Base-by-base conservation (phyloP, 2,888 invertebrate genomes). In the Entomobrya multifasciata region DNA sequence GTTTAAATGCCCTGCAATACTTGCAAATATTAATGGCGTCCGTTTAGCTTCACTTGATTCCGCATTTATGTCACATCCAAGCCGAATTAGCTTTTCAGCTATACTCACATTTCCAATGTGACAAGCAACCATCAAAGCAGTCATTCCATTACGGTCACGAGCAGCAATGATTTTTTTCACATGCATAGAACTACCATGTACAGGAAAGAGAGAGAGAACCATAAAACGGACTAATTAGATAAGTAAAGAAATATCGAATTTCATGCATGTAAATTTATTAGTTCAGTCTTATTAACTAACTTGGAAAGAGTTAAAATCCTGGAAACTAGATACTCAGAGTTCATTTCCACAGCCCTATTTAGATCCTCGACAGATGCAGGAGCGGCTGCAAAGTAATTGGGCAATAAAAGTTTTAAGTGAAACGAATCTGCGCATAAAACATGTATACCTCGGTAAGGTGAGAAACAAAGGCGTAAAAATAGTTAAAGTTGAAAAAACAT, bases 11-110 rank as follows among this genome's bases (percentile, higher is more conserved):
- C 91, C 91, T 20, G 67, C 74, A 44, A 89, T 88, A 55, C 88
- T 88, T 1, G 91, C 91, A 44, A 88, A 79, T 90, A 92, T 92
- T 20, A 92, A 87, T 5, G 92, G 81, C 0, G 91, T 91, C 52
- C 90, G 88, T 10, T 57, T 67, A 8, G 89, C 78, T 3, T 88
- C 89, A 15, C 76, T 77, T 20, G 90, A 90, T 25, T 57, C n/a
- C 8, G 81, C 72, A 78, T 91, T 90, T 8, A 91, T 87, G 49
- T 89, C 88, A 27, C 91, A 89, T 0, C 91, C 91, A 2, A 86
- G 65, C 15, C 83, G 70, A 11, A 91, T 79, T 27, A 92, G 82
- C n/a, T 91, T 83, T 6, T 81, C 70, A 1, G 90, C 88, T 17
- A 91, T 87, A 8, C 76, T 72, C 3, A 70, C 25, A 57, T 90